Evolutionary conservation across 2,888 invertebrate species (phyloP).

Genomic region (Hartigia nigra): DNA sequence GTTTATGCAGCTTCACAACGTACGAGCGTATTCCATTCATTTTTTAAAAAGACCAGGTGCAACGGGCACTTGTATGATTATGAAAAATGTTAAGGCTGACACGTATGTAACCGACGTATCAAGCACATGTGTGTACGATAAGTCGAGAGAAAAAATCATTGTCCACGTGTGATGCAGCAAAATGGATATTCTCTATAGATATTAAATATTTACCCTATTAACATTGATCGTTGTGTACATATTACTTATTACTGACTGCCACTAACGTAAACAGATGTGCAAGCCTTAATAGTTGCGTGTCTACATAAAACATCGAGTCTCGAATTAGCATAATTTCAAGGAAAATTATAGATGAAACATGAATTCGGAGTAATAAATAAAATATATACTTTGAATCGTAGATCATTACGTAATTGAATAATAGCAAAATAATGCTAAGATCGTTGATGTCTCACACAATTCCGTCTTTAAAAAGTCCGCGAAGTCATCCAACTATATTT

Average conservation of each 20-base stretch:
- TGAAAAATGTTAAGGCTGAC: not conserved
- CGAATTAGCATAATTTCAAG: not conserved
- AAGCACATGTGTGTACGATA: not conserved
- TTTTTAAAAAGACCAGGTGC: not conserved
- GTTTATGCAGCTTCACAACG: not conserved
- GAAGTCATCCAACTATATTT: not conserved
- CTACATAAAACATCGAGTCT: not conserved
- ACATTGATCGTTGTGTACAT: not conserved
- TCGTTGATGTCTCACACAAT: not conserved
- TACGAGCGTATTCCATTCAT: not conserved
- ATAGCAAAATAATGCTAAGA: not conserved
- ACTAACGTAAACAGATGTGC: not conserved
- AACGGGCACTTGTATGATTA: not conserved
- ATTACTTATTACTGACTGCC: not conserved
- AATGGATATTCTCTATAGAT: not conserved
- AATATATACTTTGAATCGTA: not conserved
- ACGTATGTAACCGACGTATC: not conserved
- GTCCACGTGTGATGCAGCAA: not conserved
- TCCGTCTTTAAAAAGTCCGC: not conserved
- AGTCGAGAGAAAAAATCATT: not conserved
- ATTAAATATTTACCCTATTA: not conserved
- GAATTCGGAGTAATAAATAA: not conserved
- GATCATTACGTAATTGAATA: not conserved
- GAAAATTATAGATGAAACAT: not conserved
- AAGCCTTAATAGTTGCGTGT: not conserved